Percentiles rank a stretch among this genome's conserved stretches.
These are phyloP conservation scores for Sycobia sp. DNA, from an alignment of 1,140 invertebrate genomes.

Conservation along the genomic window DNA sequence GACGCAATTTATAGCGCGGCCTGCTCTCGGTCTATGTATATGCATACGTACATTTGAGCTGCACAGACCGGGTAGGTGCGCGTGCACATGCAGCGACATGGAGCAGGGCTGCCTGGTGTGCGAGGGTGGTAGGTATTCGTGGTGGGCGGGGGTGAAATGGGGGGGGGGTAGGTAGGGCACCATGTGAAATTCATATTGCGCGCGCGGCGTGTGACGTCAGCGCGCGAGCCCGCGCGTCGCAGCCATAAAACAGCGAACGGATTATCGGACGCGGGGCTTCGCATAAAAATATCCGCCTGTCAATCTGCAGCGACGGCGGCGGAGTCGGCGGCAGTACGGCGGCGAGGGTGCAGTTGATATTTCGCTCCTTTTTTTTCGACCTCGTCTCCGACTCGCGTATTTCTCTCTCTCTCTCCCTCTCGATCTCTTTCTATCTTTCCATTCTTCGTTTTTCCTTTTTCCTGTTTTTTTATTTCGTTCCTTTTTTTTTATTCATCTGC, in stretches of 20 bases:
- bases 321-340: constrained; percentile 17
- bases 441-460: constrained; percentile 5
- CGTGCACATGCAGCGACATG: too few relatives aligned
- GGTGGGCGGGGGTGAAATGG: background rate
- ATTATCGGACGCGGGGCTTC: constrained; percentile 54
- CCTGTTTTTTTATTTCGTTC: too few relatives aligned
- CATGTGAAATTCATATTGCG: constrained; percentile 33
- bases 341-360: constrained; percentile 12
- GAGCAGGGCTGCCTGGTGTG: background rate
- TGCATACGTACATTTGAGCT: too few relatives aligned
- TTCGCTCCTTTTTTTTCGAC: constrained; percentile 3
- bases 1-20: constrained; percentile 40
- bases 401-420: too few relatives aligned
- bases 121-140: background rate
- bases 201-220: constrained; percentile 44
- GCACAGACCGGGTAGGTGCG: constrained; percentile 9
- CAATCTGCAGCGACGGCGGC: constrained; percentile 41
- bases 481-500: too few relatives aligned
- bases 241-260: constrained; percentile 54
- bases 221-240: constrained; percentile 36
- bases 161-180: background rate
- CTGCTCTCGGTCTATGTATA: constrained; percentile 35
- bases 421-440: background rate
- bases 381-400: too few relatives aligned
- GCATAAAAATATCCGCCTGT: constrained; percentile 55